Evolutionary conservation across 2,113 vertebrate genomes (phyloP).

Genomic region (Eclectus roratus): DNA sequence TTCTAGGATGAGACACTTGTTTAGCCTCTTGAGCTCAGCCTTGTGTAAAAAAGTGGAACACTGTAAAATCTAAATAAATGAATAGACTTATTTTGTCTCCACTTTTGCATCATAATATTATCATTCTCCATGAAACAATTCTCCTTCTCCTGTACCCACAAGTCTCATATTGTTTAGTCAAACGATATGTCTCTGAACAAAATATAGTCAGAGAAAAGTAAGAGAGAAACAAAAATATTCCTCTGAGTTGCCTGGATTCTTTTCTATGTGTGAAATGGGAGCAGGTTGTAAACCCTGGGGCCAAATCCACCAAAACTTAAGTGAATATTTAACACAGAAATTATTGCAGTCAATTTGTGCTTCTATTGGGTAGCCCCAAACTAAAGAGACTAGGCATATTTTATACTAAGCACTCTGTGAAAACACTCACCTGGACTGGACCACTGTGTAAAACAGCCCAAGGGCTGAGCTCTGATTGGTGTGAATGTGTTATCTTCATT

Average conservation of each 20-base stretch:
- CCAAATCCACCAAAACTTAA: neutral
- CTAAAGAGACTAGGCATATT: neutral
- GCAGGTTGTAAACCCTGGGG: neutral
- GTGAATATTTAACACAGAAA: neutral
- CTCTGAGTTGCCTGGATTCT: neutral
- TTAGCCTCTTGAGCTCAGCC: conserved; percentile 5
- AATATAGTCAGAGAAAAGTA: neutral
- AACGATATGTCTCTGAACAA: neutral
- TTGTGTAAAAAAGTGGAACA: neutral
- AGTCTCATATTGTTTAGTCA: neutral
- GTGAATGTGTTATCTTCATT: fast-evolving
- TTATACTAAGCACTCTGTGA: neutral
- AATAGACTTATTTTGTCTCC: neutral
- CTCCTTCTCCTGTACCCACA: neutral
- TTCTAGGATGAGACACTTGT: conserved; percentile 9
- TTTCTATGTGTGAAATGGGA: neutral
- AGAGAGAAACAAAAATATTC: neutral
- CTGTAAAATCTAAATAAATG: conserved; percentile 38
- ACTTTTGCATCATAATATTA: neutral
- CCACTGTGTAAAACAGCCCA: fast-evolving
- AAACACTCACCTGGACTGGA: neutral
- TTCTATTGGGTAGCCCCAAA: neutral
- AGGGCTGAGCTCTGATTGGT: neutral
- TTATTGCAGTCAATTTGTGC: neutral
- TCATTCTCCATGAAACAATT: neutral